A percentile compares a stretch with the other conserved stretches of the same genome.
These are phyloP conservation scores for Pitta sordida DNA, from an alignment of 2,113 vertebrate genomes.

Conservation along the genomic window DNA sequence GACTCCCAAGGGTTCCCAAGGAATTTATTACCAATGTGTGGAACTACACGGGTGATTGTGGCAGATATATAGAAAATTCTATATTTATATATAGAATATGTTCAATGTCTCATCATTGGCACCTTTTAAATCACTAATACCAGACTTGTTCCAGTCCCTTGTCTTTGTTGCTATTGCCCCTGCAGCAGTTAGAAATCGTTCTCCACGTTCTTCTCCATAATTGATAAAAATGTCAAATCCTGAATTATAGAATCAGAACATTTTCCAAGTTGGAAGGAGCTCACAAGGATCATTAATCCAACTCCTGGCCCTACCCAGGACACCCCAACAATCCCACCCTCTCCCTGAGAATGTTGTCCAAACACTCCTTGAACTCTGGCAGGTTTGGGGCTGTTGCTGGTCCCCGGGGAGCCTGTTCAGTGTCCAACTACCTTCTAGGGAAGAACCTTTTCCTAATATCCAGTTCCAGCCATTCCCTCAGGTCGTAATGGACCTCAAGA, in stretches of 20 bases:
- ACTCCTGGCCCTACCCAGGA: neutral
- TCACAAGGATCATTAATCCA: fast-evolving
- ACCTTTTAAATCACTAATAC: neutral
- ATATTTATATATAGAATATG: too few species aligned
- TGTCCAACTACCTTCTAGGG: fast-evolving
- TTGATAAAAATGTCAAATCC: neutral
- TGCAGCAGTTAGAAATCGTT: neutral
- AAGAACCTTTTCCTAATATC: neutral
- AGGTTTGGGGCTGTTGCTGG: neutral
- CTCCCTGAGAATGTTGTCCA: fast-evolving
- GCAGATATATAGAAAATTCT: neutral
- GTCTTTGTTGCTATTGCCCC: neutral
- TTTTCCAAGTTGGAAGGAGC: neutral
- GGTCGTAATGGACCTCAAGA: neutral
- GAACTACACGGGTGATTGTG: neutral
- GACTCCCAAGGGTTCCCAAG: neutral
- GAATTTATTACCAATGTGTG: neutral
- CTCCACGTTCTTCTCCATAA: neutral
- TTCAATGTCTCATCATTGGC: neutral
- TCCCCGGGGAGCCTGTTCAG: neutral
- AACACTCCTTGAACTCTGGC: fast-evolving
- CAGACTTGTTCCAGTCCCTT: neutral
- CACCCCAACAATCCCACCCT: neutral
- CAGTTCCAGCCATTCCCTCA: neutral
- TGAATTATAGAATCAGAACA: neutral